Base-by-base conservation (phyloP, 2,888 invertebrate genomes). In the Nomada flava region DNA sequence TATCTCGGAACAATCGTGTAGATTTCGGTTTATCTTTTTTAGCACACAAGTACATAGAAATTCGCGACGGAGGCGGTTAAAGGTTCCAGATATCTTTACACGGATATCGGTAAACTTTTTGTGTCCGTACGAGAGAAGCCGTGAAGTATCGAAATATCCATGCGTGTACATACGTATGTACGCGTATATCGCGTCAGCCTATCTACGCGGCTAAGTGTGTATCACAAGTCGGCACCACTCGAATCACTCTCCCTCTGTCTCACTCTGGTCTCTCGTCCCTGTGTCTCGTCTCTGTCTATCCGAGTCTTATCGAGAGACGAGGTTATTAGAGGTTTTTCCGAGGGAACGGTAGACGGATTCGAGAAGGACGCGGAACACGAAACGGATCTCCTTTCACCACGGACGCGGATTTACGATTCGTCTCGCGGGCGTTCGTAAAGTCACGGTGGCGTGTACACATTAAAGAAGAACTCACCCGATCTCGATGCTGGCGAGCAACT, bases 401-500 rank as follows among this genome's bases (percentile, higher is more conserved):
- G 65, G 26, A 44, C 65, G 52, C 64, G 29, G 47, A 47, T 15
- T 47, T 10, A 52, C 55, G 76, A 53, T 53, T 44, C 20, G 65
- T 29, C 57, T 50, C 55, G 52, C 63, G 44, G 26, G 42, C 20
- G 2, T 52, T 59, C 23, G 9, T 11, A 26, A 20, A 57, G 72
- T 13, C 50, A 47, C 76, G 57, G 26, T 44, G 5, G 42, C 57
- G 59, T 18, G 9, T 7, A 42, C 68, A 23, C 57, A 10, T n/a
- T 13, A n/a, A 50, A 36, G 4, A 76, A 15, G 13, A 15, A 44
- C 29, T 88, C 90, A 86, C 88, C 84, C 80, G 86, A 87, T 85
- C 83, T 89, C 89, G 90, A 86, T 88, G 90, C 89, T 91, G 89
- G 88, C 90, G 91, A 92, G 91, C 91, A 91, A 93, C 93, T 93